Percentiles rank a stretch among this genome's conserved stretches.
These are phyloP conservation scores for Hyla sarda DNA, from an alignment of 2,113 vertebrate species.

Conservation along the genomic window DNA sequence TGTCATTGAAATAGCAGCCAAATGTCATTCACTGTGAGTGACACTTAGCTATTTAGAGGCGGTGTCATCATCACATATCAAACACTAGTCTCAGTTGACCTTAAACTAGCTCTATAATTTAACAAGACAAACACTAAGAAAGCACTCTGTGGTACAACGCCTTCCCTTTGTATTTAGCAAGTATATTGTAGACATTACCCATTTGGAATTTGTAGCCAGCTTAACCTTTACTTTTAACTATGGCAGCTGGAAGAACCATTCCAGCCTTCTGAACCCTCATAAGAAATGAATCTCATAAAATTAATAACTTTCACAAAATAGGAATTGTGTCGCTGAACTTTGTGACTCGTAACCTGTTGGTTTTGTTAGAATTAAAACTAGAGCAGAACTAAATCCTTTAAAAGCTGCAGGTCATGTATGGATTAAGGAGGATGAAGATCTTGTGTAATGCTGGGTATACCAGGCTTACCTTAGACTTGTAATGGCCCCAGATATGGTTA, in stretches of 20 bases:
- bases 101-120: conserved; percentile 35
- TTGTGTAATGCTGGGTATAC: conserved; percentile 43
- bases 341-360: conserved; percentile 34
- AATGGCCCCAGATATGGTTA: conserved; percentile 40
- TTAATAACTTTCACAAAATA: conserved; percentile 29
- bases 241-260: neutral
- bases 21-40: conserved; percentile 48
- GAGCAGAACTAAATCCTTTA: conserved; percentile 55
- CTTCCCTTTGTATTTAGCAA: conserved; percentile 11
- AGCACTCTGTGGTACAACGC: conserved; percentile 22
- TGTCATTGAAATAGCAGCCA: conserved; percentile 51
- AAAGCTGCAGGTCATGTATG: conserved; percentile 54
- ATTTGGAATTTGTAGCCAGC: neutral
- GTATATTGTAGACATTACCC: conserved; percentile 6
- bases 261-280: neutral
- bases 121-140: conserved; percentile 17
- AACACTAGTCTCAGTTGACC: conserved; percentile 33
- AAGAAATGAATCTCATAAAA: conserved; percentile 17
- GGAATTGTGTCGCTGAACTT: conserved; percentile 8
- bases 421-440: conserved; percentile 49
- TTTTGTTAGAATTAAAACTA: conserved; percentile 37
- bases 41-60: conserved; percentile 28
- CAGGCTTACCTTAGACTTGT: conserved; percentile 38
- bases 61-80: conserved; percentile 27
- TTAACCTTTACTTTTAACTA: neutral